Base-by-base conservation (phyloP, 2,888 invertebrate species). In the Lampropteryx suffumata region DNA sequence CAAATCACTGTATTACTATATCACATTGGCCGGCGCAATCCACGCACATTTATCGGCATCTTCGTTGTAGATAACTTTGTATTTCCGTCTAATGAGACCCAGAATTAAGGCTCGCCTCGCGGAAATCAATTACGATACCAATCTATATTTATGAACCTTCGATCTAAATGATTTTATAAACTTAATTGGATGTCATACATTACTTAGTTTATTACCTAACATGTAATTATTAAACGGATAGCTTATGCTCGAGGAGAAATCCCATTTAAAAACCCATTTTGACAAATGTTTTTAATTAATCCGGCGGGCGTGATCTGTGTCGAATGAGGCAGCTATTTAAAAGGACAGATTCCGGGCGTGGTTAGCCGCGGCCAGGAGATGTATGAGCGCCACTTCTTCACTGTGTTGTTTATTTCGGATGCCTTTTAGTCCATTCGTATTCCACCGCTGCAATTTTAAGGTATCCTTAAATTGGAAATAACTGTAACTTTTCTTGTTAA, bases 281-380 rank as follows among this genome's bases (percentile, higher is more conserved):
- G 79, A 84, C 77, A 75, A 81, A 84, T 84, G 79, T 77, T 83
- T 82, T 81, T 84, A 84, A 84, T 85, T 84, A 85, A 86, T 83
- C 74, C 71, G 72, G 69, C 76, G 82, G 81, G 79, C 76, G 82
- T 80, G 78, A 76, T 79, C 71, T 69, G 69, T 71, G 75, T 76
- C 70, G 73, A 75, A 71, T 67, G 68, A 75, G 70, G 73, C 75
- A 73, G 75, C 73, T 74, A 77, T 81, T 81, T 76, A 73, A 76
- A 71, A 68, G 76, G 73, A 79, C 82, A 79, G 78, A 82, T 80
- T 74, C 74, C 77, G 75, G 81, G 83, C 83, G 82, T 77, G 79
- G 78, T 69, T 64, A 59, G 70, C 67, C 65, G 61, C 56, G 65
- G 63, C 64, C 65, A 61, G 50, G 69, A 77, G 73, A 77, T 75